Evolutionary conservation across 2,797 vertebrate genomes (phyloP).

Genomic region (Lithobates sylvaticus): DNA sequence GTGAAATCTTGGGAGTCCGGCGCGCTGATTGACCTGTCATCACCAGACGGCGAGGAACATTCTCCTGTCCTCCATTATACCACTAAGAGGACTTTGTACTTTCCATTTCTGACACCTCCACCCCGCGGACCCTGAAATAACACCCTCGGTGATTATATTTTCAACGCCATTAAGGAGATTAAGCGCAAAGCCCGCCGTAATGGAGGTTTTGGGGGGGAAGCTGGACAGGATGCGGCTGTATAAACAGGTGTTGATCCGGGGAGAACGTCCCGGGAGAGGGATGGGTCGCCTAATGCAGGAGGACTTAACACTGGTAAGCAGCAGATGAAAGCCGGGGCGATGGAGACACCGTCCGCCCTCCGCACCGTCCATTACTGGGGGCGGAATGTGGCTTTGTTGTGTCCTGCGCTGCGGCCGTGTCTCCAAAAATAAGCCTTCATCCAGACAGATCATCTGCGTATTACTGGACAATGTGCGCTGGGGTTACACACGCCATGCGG

Average conservation of each 20-base stretch:
- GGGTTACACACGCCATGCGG: no score
- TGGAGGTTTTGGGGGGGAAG: conserved; percentile 39
- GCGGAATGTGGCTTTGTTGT: not conserved
- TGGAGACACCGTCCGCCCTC: not conserved
- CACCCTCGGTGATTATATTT: conserved; percentile 24
- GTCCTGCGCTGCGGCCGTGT: not conserved
- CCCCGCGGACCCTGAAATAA: conserved; percentile 6
- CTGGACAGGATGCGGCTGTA: not conserved
- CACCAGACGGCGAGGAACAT: conserved; percentile 8
- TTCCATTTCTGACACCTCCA: not conserved
- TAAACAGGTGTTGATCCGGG: conserved; percentile 47
- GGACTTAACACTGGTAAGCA: conserved; percentile 44
- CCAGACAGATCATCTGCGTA: no score
- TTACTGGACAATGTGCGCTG: no score
- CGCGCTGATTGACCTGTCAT: conserved; percentile 26
- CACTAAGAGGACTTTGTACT: conserved; percentile 13
- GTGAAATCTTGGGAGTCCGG: not conserved
- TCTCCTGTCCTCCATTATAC: conserved; percentile 13
- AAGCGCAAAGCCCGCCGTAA: conserved; percentile 11
- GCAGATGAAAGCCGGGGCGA: conserved; percentile 25
- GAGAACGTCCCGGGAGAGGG: conserved; percentile 18
- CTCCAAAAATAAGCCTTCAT: no score
- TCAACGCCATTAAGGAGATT: conserved; percentile 48
- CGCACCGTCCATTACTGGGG: not conserved
- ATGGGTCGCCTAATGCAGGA: conserved; percentile 8